Evolutionary conservation across 2,797 vertebrate species (phyloP).

Genomic region (Zenarchopterus dispar): DNA sequence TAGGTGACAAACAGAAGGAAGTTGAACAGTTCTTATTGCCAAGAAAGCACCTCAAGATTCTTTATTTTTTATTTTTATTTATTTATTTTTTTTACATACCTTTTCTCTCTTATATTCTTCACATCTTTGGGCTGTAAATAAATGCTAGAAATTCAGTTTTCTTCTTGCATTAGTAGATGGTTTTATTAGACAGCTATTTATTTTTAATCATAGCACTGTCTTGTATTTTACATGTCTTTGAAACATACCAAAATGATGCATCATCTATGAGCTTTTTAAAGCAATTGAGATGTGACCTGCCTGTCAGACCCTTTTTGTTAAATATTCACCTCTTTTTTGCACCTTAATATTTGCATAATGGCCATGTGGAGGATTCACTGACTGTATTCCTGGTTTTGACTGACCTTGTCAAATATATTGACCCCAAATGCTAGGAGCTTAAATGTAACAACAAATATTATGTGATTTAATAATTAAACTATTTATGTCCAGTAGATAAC

Average conservation of each 20-base stretch:
- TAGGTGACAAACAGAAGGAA: constrained; percentile 11
- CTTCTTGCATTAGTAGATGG: too few relatives aligned
- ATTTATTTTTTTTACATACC: constrained; percentile 20
- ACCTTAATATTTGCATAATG: background rate
- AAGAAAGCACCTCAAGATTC: constrained; percentile 22
- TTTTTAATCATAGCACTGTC: too few relatives aligned
- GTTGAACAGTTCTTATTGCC: constrained; percentile 12
- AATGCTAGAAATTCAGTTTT: too few relatives aligned
- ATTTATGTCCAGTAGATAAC: background rate
- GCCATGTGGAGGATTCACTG: too few relatives aligned
- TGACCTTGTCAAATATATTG: background rate
- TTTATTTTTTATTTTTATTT: too few relatives aligned
- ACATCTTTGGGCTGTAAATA: too few relatives aligned
- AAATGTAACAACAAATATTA: background rate
- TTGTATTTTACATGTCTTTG: too few relatives aligned
- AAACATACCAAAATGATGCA: too few relatives aligned
- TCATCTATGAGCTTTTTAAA: too few relatives aligned
- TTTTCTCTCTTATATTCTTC: background rate
- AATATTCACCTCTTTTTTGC: background rate
- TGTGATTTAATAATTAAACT: too few relatives aligned
- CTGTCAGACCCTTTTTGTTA: background rate
- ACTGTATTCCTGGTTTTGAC: too few relatives aligned
- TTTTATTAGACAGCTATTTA: too few relatives aligned
- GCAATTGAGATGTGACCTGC: background rate
- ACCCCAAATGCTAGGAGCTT: background rate